These are phyloP conservation scores for Balearica regulorum DNA, from an alignment of 2,797 vertebrate genomes.

Conservation along the genomic window DNA sequence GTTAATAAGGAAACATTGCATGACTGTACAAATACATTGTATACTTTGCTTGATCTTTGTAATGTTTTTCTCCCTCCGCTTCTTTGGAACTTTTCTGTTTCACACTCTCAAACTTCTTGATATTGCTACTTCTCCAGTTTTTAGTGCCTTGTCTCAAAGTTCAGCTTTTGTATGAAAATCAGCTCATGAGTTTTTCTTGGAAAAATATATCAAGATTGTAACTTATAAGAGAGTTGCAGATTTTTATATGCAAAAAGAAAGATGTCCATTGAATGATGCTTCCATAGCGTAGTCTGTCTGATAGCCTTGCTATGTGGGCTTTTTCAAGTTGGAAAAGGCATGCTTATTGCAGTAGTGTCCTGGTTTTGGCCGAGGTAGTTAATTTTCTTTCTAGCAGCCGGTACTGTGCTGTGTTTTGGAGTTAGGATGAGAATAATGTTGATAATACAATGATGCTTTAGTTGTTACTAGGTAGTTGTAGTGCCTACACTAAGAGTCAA, in stretches of 20 bases:
- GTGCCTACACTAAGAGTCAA: too few relatives aligned
- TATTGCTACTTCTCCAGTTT: neutral
- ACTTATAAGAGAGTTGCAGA: neutral
- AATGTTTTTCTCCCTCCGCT: neutral
- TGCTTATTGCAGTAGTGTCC: neutral
- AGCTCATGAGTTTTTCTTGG: neutral
- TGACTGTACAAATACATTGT: fast-evolving
- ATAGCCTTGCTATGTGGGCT: fast-evolving
- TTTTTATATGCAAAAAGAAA: neutral
- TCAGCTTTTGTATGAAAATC: neutral
- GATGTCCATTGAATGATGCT: neutral
- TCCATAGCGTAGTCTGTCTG: neutral
- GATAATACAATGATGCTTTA: too few relatives aligned
- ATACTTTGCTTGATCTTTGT: neutral
- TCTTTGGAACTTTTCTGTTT: neutral
- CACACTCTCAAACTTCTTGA: fast-evolving
- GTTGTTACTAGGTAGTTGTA: too few relatives aligned
- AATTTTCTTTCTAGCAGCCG: too few relatives aligned
- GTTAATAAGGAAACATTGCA: neutral
- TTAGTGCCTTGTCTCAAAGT: neutral
- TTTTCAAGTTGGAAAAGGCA: neutral
- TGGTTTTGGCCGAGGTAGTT: too few relatives aligned
- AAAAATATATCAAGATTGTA: neutral
- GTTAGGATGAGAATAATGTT: too few relatives aligned
- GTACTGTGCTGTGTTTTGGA: too few relatives aligned